Base-by-base conservation (phyloP, 2,113 vertebrate genomes). In the Dasyornis broadbenti region DNA sequence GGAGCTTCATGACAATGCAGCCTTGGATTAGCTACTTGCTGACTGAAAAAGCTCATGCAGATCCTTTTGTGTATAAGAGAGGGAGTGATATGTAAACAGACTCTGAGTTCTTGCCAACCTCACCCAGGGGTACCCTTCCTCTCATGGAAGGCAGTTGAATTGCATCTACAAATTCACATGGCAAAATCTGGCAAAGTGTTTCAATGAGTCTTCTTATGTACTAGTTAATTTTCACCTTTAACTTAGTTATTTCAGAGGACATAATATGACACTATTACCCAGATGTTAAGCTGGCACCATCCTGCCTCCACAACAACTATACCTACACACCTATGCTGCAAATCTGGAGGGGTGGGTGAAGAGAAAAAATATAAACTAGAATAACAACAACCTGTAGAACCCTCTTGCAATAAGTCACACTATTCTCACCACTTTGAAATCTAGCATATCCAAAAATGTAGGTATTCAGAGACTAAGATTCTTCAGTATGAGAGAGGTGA, bases 71-170 rank as follows among this genome's bases (percentile, higher is more conserved):
- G 70, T 63, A 5, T 28, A 28, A 28, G 63, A 86, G 35, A 85
- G 31, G 26, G 40, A 45, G 10, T 40, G 42, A 70, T 20, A 57
- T 0, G 2, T 30, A 89, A 86, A 60, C 23, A 37, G 53, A 15
- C 61, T 71, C 44, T 23, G n/a, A 60, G 22, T 3, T 65, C 73
- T 61, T 57, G 17, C 33, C 82, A 26, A 7, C 56, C 39, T 71
- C 31, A 35, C 21, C 7, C 33, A 71, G 71, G 20, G 1, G 0
- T 8, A 42, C 8, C 20, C 13, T 9, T 31, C 66, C 18, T 73
- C 63, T 72, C 19, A 6, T 13, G 63, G 40, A 72, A 76, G 63
- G 49, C 44, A 52, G 22, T 0, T 69, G 63, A 91, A 81, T 7
- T 72, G 24, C 30, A 77, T 52, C 53, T 39, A 24, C 14, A 53